Evolutionary conservation across 2,797 vertebrate genomes (phyloP).

Genomic region (Sciurus carolinensis): DNA sequence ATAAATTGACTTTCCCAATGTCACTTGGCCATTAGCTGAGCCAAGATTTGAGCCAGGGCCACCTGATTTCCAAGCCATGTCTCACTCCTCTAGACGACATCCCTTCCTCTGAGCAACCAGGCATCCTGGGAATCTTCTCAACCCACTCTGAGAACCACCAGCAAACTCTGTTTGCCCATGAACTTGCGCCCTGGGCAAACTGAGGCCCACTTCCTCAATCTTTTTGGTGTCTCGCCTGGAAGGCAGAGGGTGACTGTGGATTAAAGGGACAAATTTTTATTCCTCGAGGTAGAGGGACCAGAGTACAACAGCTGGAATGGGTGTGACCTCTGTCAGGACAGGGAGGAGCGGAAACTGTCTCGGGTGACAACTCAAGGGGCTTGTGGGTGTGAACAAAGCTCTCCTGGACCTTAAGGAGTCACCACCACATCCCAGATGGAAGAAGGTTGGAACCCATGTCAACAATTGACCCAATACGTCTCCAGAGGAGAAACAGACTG

Average conservation of each 20-base stretch:
- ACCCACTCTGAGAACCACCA: background rate
- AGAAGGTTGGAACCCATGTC: background rate
- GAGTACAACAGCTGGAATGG: background rate
- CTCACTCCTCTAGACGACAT: background rate
- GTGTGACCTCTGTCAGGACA: accelerated
- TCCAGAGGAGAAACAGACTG: background rate
- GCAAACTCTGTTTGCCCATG: background rate
- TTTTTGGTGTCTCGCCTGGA: background rate
- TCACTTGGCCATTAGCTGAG: background rate
- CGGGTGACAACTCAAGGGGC: background rate
- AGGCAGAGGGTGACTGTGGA: too few species aligned
- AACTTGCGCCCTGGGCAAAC: background rate
- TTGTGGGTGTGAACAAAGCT: accelerated
- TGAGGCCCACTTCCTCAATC: background rate
- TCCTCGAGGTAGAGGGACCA: background rate
- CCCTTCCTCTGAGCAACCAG: background rate
- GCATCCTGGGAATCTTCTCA: background rate
- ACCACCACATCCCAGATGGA: accelerated
- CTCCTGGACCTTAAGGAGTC: background rate
- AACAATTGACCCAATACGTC: background rate
- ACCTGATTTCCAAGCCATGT: background rate
- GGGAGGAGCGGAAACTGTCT: background rate
- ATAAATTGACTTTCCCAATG: background rate
- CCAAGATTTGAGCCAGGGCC: background rate
- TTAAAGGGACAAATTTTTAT: too few species aligned